Conservation (phyloP, 2,113 vertebrate genomes). For the Mus spicilegus region DNA sequence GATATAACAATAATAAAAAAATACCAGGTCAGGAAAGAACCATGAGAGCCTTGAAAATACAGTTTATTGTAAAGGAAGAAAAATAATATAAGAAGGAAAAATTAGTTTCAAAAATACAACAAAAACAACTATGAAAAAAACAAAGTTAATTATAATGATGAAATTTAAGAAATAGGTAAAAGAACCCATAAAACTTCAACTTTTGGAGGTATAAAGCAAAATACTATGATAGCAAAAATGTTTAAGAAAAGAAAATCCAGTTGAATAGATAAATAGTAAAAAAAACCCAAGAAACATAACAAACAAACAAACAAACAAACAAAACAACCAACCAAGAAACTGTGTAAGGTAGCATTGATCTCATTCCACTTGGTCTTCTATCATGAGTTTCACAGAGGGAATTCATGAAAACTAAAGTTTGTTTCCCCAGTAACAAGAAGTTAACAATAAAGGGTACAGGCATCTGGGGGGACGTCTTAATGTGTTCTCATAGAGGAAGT, state of each 20-base stretch:
- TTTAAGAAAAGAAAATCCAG: neutral
- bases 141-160: neutral
- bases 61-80: neutral
- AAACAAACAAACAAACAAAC: neutral
- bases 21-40: neutral
- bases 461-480: neutral
- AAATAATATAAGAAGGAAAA: neutral
- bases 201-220: neutral
- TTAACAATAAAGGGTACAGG: neutral
- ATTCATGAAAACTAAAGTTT: neutral
- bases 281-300: neutral
- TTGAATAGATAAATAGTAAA: neutral
- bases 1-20: neutral
- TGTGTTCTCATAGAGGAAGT: neutral
- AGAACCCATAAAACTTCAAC: neutral
- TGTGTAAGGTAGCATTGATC: neutral
- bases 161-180: constrained; percentile 5
- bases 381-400: neutral
- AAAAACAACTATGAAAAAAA: neutral
- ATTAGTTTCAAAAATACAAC: neutral
- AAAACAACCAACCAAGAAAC: neutral
- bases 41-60: neutral
- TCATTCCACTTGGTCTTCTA: neutral
- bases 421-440: neutral
- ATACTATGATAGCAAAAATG: neutral